Evolutionary conservation across 2,888 invertebrate species (phyloP), one percentile per base, ranked within the genome.

Genomic region (Sarcophaga variegata): DNA sequence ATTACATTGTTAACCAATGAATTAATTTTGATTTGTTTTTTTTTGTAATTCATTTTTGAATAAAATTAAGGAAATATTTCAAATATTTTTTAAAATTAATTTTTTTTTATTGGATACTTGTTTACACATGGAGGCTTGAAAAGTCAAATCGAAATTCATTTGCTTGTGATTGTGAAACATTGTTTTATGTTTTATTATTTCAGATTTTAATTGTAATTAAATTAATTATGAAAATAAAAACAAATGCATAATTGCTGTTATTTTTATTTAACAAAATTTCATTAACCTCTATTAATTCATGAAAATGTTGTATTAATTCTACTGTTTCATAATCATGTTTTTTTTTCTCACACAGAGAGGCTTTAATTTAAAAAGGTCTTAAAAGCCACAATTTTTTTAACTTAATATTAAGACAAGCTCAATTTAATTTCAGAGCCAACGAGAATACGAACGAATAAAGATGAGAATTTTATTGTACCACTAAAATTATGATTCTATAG

Each of bases 221-320:
- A 63, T 81, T 81, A 81, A 75, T 81, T 62, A 81, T 14, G 14
- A 66, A 37, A 37, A n/a, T 12, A 75, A 54, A 14, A 69, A 74
- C 69, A 22, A 76, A 67, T 60, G 59, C 47, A 37, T 49, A 45
- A 47, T 45, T 37, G 27, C 59, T 60, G 5, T 60, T 80, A 17
- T 47, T 45, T 17, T 47, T 17, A 8, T 12, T 49, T 37, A 47
- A 69, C 49, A 49, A 12, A 69, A 72, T 37, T 37, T 20, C 37
- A 74, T 81, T 47, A 66, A 67, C 66, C 69, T 81, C 54, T 47
- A 54, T 76, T 49, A 69, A 81, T 78, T 47, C 78, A 78, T 62
- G 25, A 81, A 49, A 72, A 72, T 25, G 8, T 10, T 37, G 37
- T 37, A 20, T 20, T 63, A 14, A 62, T 67, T 67, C 25, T 2